phyloP scores from a whole-genome alignment of 1,140 invertebrate species.

The Magallana angulata region DNA sequence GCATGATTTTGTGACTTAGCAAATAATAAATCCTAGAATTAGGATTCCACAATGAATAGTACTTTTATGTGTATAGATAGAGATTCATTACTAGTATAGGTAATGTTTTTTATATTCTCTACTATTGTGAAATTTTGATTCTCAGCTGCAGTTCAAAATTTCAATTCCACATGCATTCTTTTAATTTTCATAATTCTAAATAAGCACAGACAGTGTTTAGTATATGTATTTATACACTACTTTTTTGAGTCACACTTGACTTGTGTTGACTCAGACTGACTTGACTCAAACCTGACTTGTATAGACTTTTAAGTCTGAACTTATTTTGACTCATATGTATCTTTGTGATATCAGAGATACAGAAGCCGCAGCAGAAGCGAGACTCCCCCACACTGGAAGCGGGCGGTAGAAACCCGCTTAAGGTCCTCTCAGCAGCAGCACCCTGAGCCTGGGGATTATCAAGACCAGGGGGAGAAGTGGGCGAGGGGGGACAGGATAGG shows the following conservation, averaged over 20 bases:
- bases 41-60: neutral
- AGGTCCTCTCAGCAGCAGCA: constrained; percentile 46
- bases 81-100: too few relatives aligned
- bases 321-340: neutral
- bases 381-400: constrained; percentile 71
- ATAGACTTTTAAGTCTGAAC: neutral
- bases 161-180: too few relatives aligned
- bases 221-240: too few relatives aligned
- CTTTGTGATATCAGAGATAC: constrained; percentile 57
- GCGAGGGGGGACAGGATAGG: constrained; percentile 54
- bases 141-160: too few relatives aligned
- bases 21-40: neutral
- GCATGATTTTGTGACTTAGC: neutral
- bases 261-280: too few relatives aligned
- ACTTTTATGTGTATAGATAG: too few relatives aligned
- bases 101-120: too few relatives aligned
- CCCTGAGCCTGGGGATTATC: constrained; percentile 46
- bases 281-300: too few relatives aligned
- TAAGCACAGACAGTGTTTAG: too few relatives aligned
- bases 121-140: too few relatives aligned
- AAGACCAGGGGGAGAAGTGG: constrained; percentile 57
- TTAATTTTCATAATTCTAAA: too few relatives aligned
- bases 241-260: too few relatives aligned
- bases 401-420: constrained; percentile 58
- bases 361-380: constrained; percentile 65